Evolutionary conservation across 2,797 vertebrate genomes (phyloP), one percentile per base, ranked within the genome.

Genomic region (Hippocampus kuda): DNA sequence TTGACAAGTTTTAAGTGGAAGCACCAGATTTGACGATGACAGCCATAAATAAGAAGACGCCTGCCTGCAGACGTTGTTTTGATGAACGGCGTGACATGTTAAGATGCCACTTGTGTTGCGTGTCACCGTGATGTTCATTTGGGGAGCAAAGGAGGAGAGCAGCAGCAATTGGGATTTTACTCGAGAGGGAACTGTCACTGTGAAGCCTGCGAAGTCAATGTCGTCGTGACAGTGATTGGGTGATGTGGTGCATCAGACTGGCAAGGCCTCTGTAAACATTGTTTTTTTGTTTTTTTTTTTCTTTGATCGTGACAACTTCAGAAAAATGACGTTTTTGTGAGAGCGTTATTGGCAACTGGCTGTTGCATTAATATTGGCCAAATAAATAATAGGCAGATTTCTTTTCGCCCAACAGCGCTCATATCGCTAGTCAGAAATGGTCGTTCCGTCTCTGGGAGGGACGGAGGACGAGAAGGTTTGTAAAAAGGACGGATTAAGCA

Each of bases 111-210:
- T 62, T 38, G 22, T 62, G 34, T 44, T 24, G 41, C 3, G 41
- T 63, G 61, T 62, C 60, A 62, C 60, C 41, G 56, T 30, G 56
- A 59, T 27, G 26, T 27, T 62, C 62, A 41, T 42, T n/a, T 44
- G 12, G 62, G 46, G 42, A 64, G n/a, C 11, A 44, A 41, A 24
- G 61, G 22, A 44, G 44, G 24, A 44, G 42, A 44, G n/a, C 1
- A 46, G 42, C 41, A 64, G 41, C 41, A 7, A 44, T 12, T 64
- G n/a, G 62, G 62, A 64, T 64, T 64, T 64, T 13, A 64, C n/a
- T 24, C 8, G 62, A 9, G 41, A 46, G 38, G 11, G 20, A 38
- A 41, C 34, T 62, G 60, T 62, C 60, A 42, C 20, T 7, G 34
- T 62, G 34, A 62, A 62, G 18, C 16, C 59, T 62, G 30, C 38